Evolutionary conservation across 2,113 vertebrate genomes (phyloP).

Genomic region (Lepus americanus): DNA sequence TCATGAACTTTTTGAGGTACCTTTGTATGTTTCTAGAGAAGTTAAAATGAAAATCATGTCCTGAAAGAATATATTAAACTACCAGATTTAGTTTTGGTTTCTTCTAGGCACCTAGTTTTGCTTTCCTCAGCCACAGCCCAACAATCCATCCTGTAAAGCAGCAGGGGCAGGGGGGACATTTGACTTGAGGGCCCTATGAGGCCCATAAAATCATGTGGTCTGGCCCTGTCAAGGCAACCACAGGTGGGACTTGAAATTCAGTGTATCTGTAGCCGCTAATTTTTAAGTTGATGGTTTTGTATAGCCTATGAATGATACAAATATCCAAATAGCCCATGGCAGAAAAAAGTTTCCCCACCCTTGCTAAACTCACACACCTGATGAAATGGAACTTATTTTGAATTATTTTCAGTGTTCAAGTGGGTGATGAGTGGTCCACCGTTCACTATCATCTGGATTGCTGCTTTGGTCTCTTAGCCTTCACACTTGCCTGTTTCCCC

Average conservation of each 20-base stretch:
- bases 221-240: too few species aligned
- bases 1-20: too few species aligned
- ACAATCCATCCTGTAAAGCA: constrained; percentile 4
- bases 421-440: not conserved
- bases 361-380: not conserved
- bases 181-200: too few species aligned
- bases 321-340: too few species aligned
- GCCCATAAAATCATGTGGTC: too few species aligned
- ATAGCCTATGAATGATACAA: too few species aligned
- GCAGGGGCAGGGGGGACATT: too few species aligned
- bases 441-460: not conserved
- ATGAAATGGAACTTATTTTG: constrained; percentile 58
- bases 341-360: too few species aligned
- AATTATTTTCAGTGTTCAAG: not conserved
- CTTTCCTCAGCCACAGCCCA: not conserved
- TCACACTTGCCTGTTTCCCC: not conserved
- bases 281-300: too few species aligned
- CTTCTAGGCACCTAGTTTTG: constrained; percentile 41
- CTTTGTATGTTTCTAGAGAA: not conserved
- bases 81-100: constrained; percentile 41
- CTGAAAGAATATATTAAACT: constrained; percentile 18
- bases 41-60: constrained; percentile 24
- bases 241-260: too few species aligned
- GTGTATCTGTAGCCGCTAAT: too few species aligned
- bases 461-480: not conserved